These are phyloP conservation scores for Apeira syringaria DNA, from an alignment of 2,888 invertebrate genomes.

Conservation along the genomic window DNA sequence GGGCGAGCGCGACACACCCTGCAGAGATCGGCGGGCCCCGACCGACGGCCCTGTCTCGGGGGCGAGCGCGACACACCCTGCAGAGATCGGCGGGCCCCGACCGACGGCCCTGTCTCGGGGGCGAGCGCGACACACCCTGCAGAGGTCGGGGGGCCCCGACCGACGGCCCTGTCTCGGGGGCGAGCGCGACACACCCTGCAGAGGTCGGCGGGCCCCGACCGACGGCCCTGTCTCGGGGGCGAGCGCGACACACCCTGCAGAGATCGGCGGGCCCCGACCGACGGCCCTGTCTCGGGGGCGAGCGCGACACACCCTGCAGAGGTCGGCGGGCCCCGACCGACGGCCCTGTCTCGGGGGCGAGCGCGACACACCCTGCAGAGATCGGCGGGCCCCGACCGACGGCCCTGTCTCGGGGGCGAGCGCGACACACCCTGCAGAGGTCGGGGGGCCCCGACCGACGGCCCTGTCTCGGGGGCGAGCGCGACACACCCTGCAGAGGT, in stretches of 20 bases:
- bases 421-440: slow-evolving; percentile 24
- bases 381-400: slow-evolving; percentile 27
- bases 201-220: slow-evolving; percentile 27
- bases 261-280: slow-evolving; percentile 27
- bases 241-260: slow-evolving; percentile 20
- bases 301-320: slow-evolving; percentile 22
- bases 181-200: slow-evolving; percentile 20
- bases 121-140: slow-evolving; percentile 19
- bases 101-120: no score
- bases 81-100: slow-evolving; percentile 27
- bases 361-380: slow-evolving; percentile 22
- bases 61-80: slow-evolving; percentile 17
- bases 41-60: no score
- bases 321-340: slow-evolving; percentile 27
- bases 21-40: slow-evolving; percentile 27
- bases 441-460: slow-evolving; percentile 25
- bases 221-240: no score
- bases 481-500: slow-evolving; percentile 26
- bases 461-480: no score
- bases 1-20: slow-evolving; percentile 16
- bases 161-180: no score
- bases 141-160: slow-evolving; percentile 26
- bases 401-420: no score
- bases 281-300: no score
- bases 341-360: no score